These are phyloP conservation scores for Xanthia icteritia DNA, from an alignment of 2,888 invertebrate species.

Conservation along the genomic window DNA sequence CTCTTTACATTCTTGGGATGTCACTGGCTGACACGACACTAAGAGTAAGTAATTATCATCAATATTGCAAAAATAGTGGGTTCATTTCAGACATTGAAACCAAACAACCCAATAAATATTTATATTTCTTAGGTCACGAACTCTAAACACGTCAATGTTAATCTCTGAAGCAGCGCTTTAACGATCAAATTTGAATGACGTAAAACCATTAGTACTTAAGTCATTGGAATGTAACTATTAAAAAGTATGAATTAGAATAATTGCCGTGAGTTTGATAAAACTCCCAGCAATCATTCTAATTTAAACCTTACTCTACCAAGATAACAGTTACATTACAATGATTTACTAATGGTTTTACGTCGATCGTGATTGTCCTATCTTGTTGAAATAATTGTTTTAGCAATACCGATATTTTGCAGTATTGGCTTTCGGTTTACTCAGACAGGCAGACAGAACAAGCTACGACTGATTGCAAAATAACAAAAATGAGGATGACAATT, in stretches of 20 bases:
- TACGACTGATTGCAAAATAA: neutral
- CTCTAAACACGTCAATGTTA: conserved; percentile 32
- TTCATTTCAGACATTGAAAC: conserved; percentile 23
- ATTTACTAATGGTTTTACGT: neutral
- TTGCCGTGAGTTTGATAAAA: neutral
- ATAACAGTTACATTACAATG: neutral
- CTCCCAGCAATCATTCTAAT: neutral
- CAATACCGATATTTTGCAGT: conserved; percentile 17
- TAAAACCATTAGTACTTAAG: neutral
- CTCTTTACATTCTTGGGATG: conserved; percentile 1
- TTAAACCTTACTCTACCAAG: neutral
- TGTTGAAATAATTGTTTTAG: conserved; percentile 23
- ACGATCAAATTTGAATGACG: neutral
- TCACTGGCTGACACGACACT: conserved; percentile 25
- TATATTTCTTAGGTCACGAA: conserved; percentile 50
- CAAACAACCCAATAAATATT: conserved; percentile 41
- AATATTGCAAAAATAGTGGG: conserved; percentile 19
- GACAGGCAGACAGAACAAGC: neutral
- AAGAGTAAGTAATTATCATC: conserved; percentile 23
- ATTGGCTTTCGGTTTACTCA: neutral
- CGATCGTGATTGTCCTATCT: neutral
- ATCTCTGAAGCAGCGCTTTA: conserved; percentile 3
- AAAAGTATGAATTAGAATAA: neutral
- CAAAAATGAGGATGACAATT: neutral
- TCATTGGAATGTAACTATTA: neutral